Conservation (phyloP, 2,888 invertebrate genomes). For the Deilephila porcellus region DNA sequence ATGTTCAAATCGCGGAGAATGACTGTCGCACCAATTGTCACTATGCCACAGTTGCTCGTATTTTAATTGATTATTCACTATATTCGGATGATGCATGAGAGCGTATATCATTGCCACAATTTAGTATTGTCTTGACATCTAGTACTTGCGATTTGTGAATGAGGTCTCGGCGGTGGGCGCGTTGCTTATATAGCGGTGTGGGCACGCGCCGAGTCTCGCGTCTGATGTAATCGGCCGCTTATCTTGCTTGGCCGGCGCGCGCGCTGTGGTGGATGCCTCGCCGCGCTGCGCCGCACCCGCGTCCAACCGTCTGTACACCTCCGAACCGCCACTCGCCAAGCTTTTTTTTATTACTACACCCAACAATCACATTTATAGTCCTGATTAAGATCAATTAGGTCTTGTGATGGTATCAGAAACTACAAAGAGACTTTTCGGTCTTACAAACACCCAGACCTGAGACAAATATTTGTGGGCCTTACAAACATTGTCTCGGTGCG, state of each 20-base stretch:
- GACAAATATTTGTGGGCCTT: no score
- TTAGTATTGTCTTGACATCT: slow-evolving; percentile 74
- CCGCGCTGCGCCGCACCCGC: neutral
- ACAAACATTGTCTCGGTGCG: no score
- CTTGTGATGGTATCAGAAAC: no score
- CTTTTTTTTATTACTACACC: neutral
- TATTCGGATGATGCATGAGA: slow-evolving; percentile 73
- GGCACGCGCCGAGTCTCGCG: slow-evolving; percentile 60
- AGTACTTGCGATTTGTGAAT: slow-evolving; percentile 73
- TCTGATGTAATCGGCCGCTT: slow-evolving; percentile 73
- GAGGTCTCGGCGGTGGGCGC: slow-evolving; percentile 52
- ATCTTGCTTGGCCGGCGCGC: slow-evolving; percentile 64
- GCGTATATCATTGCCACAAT: slow-evolving; percentile 82
- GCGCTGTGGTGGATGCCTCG: slow-evolving; percentile 31
- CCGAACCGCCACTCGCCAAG: neutral
- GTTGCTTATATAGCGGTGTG: slow-evolving; percentile 61
- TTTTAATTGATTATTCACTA: slow-evolving; percentile 65
- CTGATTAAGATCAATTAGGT: no score
- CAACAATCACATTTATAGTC: no score
- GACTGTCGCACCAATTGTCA: slow-evolving; percentile 81
- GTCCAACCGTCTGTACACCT: slow-evolving; percentile 14
- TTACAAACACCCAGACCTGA: no score
- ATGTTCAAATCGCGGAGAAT: slow-evolving; percentile 77
- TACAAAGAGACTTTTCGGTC: no score
- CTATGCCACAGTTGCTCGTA: slow-evolving; percentile 82